Evolutionary conservation across 1,140 invertebrate species (phyloP).

Genomic region (Muscidifurax raptorellus): DNA sequence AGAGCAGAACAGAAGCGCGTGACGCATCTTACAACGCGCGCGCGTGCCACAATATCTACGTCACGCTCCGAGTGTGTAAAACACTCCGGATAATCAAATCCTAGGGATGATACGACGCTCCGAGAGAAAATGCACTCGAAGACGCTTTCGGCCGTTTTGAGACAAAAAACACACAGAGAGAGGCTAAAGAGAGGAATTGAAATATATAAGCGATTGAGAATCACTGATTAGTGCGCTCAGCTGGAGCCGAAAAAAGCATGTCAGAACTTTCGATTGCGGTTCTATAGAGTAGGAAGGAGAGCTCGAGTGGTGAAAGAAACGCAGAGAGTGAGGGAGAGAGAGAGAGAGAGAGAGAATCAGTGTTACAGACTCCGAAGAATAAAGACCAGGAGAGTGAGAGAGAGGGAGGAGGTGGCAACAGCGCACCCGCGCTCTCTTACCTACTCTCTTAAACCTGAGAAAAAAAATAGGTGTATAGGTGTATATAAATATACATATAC

Average conservation of each 20-base stretch:
- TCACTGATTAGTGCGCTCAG: constrained; percentile 63
- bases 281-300: constrained; percentile 1
- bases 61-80: constrained; percentile 27
- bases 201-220: constrained; percentile 58
- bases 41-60: constrained; percentile 39
- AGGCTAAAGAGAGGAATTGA: neutral
- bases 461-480: constrained; percentile 27
- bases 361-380: constrained; percentile 21
- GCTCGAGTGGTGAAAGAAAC: neutral
- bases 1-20: constrained; percentile 27
- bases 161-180: neutral
- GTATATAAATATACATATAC: neutral
- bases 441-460: constrained; percentile 49
- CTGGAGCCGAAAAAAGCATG: constrained; percentile 59
- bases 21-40: constrained; percentile 39
- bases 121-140: neutral
- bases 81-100: constrained; percentile 30
- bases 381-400: constrained; percentile 41
- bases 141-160: neutral
- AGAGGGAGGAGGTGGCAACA: constrained; percentile 69
- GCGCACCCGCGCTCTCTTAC: constrained; percentile 55
- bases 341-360: constrained; percentile 51
- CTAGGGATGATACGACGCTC: neutral
- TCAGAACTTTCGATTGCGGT: constrained; percentile 45
- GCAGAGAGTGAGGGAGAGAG: constrained; percentile 45